Conservation (phyloP, 2,797 vertebrate genomes). For the Benthosema pterotum region DNA sequence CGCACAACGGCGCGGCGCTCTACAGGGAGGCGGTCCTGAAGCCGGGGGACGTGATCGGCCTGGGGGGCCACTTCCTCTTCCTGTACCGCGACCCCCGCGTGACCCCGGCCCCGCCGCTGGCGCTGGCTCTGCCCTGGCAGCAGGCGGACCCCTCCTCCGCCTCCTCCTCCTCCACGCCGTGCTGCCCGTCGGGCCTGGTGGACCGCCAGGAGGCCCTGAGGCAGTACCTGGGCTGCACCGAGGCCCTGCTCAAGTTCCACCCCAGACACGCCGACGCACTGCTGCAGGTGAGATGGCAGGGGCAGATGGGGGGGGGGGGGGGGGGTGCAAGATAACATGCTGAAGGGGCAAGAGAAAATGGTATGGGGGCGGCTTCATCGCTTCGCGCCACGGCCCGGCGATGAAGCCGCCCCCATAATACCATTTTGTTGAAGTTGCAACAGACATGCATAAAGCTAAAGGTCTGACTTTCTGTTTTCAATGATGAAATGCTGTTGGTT, state of each 20-base stretch:
- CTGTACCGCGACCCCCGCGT: conserved; percentile 92
- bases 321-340: too few species aligned
- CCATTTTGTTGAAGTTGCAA: too few species aligned
- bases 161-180: conserved; percentile 67
- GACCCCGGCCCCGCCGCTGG: conserved; percentile 76
- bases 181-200: conserved; percentile 84
- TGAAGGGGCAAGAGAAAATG: too few species aligned
- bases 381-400: too few species aligned
- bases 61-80: conserved; percentile 90
- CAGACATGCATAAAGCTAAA: too few species aligned
- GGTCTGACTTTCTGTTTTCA: too few species aligned
- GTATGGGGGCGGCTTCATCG: too few species aligned
- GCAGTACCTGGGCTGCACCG: conserved; percentile 86
- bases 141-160: conserved; percentile 75
- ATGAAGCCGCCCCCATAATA: too few species aligned
- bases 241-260: conserved; percentile 86
- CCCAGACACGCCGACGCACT: conserved; percentile 79
- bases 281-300: conserved; percentile 84
- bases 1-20: conserved; percentile 87
- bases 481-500: too few species aligned
- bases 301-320: too few species aligned
- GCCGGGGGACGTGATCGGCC: conserved; percentile 89
- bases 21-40: conserved; percentile 86
- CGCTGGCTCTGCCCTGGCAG: conserved; percentile 83
- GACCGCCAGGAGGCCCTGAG: conserved; percentile 89